Base-by-base conservation (phyloP, 2,888 invertebrate species). In the Cheilosia impressa region DNA sequence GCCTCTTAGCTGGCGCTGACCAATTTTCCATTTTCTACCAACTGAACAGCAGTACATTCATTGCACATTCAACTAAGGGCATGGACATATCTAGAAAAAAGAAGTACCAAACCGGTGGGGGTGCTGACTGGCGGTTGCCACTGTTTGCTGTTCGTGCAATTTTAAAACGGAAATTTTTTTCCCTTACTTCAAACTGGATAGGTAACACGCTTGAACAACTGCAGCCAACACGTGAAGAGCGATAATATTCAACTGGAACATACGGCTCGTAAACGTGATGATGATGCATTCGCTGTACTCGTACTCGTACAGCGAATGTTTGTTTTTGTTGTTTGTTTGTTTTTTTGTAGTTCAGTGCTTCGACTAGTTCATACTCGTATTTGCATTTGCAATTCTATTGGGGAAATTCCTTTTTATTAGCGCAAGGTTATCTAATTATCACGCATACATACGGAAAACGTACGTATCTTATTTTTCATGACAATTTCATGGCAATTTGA, bases 191-290 rank as follows among this genome's bases (percentile, higher is more conserved):
- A 45, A 53, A 55, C 53, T 63, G 63, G 45, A 73, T 43, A 63
- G 41, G 52, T 55, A 52, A 9, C 34, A 19, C 22, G 19, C 13
- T 6, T 52, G 15, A 52, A 77, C 53, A 60, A 72, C 55, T 60
- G 60, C 62, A 47, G 38, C 24, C 50, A 53, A 77, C 82, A 82
- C 83, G 83, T 83, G 83, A 83, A 78, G 27, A 57, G 50, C 55
- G 66, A 69, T 76, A 62, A 15, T 53, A 57, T 10, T 73, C 27
- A 68, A 68, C 45, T 68, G 38, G 17, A 68, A 68, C 83, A 63
- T 78, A 73, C 31, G 72, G 55, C 72, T 50, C 2, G 47, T 9
- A 83, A 83, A 83, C 83, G 83, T 83, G 83, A 77, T 76, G 69
- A 69, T 69, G 68, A 60, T 68, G 65, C 55, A 60, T 52, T 68